A percentile compares a stretch with the other conserved stretches of the same genome.
Conservation (phyloP, 2,797 vertebrate genomes). For the Anguilla obscura region DNA sequence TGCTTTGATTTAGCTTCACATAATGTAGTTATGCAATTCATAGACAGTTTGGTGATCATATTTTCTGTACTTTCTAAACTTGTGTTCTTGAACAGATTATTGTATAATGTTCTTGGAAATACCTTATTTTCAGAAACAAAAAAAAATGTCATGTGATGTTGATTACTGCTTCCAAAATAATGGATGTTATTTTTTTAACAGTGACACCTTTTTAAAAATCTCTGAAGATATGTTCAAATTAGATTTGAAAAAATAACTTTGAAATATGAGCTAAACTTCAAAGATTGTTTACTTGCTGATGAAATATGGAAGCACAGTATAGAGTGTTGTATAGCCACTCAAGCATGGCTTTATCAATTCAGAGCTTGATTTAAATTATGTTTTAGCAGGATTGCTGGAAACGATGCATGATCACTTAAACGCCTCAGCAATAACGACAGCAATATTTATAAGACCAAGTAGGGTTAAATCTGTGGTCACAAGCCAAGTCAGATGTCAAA, state of each 20-base stretch:
- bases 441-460: not conserved
- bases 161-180: not conserved
- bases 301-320: not conserved
- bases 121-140: not conserved
- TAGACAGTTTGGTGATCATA: not conserved
- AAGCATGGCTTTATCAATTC: not conserved
- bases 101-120: too few species aligned
- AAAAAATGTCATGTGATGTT: not conserved
- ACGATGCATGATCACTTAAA: not conserved
- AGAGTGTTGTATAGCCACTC: not conserved
- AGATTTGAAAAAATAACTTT: not conserved
- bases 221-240: not conserved
- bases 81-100: not conserved
- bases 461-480: not conserved
- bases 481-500: not conserved
- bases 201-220: not conserved
- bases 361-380: not conserved
- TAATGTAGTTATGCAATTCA: not conserved
- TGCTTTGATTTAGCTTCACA: not conserved
- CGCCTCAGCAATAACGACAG: not conserved
- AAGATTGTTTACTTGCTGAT: not conserved
- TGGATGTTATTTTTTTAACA: not conserved
- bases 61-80: constrained; percentile 1
- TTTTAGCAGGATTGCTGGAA: not conserved
- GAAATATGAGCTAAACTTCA: not conserved